phyloP scores from a whole-genome alignment of 1,140 invertebrate genomes.

The Drosophila mayri region DNA sequence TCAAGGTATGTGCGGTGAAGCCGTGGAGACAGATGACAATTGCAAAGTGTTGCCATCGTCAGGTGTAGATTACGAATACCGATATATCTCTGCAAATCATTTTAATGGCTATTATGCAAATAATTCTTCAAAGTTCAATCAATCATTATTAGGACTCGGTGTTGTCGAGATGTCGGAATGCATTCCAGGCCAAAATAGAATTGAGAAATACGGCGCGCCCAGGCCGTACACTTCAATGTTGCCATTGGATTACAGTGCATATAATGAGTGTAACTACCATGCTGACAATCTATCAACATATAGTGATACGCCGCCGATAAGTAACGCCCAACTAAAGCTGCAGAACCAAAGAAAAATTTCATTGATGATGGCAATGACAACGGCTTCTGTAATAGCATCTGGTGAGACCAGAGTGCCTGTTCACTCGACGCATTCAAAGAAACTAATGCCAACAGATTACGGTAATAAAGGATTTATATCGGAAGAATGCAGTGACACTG shows the following conservation, averaged over 20 bases:
- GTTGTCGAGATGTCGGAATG: constrained; percentile 3
- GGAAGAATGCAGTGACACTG: constrained; percentile 16
- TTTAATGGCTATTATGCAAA: constrained; percentile 70
- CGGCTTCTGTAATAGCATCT: constrained; percentile 81
- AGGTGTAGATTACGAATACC: constrained; percentile 18
- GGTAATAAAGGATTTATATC: constrained; percentile 29
- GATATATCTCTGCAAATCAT: constrained; percentile 33
- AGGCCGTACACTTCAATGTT: constrained; percentile 73
- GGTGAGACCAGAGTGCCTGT: constrained; percentile 74
- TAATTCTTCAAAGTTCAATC: constrained; percentile 36
- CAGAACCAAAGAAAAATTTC: constrained; percentile 76
- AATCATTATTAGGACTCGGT: constrained; percentile 51
- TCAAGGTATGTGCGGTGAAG: constrained; percentile 64
- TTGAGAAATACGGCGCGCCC: constrained; percentile 23
- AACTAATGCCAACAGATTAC: constrained; percentile 8
- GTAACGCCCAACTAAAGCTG: constrained; percentile 61
- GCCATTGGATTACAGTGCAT: constrained; percentile 87
- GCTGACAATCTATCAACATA: constrained; percentile 68
- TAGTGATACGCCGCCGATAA: constrained; percentile 63
- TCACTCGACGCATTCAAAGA: constrained; percentile 38
- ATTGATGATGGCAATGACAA: constrained; percentile 82
- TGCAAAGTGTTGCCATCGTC: constrained; percentile 65
- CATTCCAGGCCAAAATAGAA: neutral
- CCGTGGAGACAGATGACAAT: constrained; percentile 56
- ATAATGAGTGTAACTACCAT: constrained; percentile 86